phyloP scores from a whole-genome alignment of 2,797 vertebrate genomes.

The Pempheris klunzingeri region DNA sequence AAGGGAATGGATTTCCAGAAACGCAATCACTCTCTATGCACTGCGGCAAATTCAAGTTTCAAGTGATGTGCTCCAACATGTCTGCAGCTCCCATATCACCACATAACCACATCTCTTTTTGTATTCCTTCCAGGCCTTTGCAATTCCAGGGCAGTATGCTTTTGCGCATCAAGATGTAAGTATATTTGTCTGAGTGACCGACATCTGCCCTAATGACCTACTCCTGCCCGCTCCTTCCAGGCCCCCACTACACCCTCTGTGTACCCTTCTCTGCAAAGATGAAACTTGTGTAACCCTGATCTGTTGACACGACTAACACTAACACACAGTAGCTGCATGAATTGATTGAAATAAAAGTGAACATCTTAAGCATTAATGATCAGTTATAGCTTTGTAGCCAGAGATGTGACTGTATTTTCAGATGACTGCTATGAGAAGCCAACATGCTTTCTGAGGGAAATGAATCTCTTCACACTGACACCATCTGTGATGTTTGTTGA shows the following conservation, averaged over 20 bases:
- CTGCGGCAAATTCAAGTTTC: constrained; percentile 44
- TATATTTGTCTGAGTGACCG: constrained; percentile 74
- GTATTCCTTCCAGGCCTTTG: constrained; percentile 87
- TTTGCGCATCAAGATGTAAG: constrained; percentile 96
- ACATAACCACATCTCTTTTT: constrained; percentile 14
- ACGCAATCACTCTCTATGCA: constrained; percentile 15
- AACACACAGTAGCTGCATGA: constrained; percentile 77
- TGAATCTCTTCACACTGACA: constrained; percentile 71
- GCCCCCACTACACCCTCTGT: constrained; percentile 71
- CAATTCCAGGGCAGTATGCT: constrained; percentile 93
- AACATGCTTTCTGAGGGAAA: constrained; percentile 71
- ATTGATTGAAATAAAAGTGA: constrained; percentile 78
- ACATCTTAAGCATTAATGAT: constrained; percentile 48
- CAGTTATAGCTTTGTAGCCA: constrained; percentile 63
- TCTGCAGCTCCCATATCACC: constrained; percentile 12
- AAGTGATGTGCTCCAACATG: constrained; percentile 32
- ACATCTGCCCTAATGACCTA: constrained; percentile 77
- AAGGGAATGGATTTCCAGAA: constrained; percentile 64
- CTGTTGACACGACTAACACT: constrained; percentile 76
- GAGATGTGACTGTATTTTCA: constrained; percentile 75
- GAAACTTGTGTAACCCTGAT: constrained; percentile 69
- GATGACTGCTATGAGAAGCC: constrained; percentile 58
- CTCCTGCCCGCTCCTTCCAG: constrained; percentile 73
- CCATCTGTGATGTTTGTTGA: constrained; percentile 83
- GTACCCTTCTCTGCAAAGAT: constrained; percentile 70